Base-by-base conservation (phyloP, 2,113 vertebrate species). In the Austrofundulus limnaeus region DNA sequence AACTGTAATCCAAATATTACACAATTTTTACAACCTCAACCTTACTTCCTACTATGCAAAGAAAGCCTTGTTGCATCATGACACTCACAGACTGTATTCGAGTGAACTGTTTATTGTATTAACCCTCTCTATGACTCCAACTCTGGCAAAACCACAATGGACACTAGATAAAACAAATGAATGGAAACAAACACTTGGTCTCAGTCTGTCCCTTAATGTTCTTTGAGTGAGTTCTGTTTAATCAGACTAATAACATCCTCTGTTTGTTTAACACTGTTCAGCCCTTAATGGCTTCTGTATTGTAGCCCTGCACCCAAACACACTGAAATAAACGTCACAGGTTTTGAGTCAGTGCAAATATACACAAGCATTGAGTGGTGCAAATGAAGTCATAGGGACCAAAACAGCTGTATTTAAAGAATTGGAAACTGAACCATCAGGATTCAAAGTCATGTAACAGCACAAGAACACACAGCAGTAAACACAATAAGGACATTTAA, bases 211-310 rank as follows among this genome's bases (percentile, higher is more conserved):
- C 52, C 60, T 59, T 66, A 66, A 76, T 76, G 61, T 57, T 43
- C 45, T 64, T 72, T 73, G 72, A 82, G 52, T 71, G 45, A 63
- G 70, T 59, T 61, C 80, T 81, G 81, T 89, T 88, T 86, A 78
- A 71, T 80, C 48, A 55, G 57, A 67, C 58, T 70, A 81, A 81
- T 72, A 87, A 84, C 85, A 80, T 84, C 80, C 78, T 80, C 58
- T 79, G 76, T 76, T 84, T 83, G 78, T 85, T 81, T 70, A 85
- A 83, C 51, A 71, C 51, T 46, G 67, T 38, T 79, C 72, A 57
- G 83, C 57, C 59, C 72, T 65, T 79, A 72, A 84, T 79, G 73
- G 72, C 75, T 67, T 47, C 72, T 72, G 71, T 66, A 55, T 71
- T 69, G 46, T 50, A 59, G 46, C 42, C 5, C 49, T n/a, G 71